Conservation (phyloP, 2,113 vertebrate species). For the Hucho hucho region DNA sequence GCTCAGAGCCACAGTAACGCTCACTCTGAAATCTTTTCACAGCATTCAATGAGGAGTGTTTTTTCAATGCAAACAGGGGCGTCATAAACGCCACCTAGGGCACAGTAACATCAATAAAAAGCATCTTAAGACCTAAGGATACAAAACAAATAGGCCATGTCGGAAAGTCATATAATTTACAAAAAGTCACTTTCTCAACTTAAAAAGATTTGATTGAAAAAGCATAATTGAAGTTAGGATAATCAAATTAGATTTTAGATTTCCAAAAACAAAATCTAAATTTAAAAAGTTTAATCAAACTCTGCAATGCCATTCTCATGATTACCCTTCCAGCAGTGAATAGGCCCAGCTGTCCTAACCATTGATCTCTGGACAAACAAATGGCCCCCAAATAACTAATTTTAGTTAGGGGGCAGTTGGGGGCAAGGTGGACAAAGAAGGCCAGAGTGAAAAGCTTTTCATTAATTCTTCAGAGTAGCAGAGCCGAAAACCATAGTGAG, state of each 20-base stretch:
- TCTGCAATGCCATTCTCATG: constrained; percentile 46
- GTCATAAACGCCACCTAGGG: neutral
- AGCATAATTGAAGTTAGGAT: neutral
- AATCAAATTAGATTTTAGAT: neutral
- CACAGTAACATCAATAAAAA: neutral
- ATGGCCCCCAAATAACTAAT: constrained; percentile 64
- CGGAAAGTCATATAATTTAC: neutral
- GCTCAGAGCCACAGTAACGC: constrained; percentile 14
- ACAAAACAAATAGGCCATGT: neutral
- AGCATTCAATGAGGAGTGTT: neutral
- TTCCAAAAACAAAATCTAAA: constrained; percentile 10
- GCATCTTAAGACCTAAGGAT: neutral
- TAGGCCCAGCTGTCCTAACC: constrained; percentile 79
- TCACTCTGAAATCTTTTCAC: neutral
- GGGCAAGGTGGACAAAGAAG: constrained; percentile 76
- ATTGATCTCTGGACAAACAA: constrained; percentile 80
- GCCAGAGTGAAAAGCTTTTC: constrained; percentile 77
- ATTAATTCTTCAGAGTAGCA: constrained; percentile 73
- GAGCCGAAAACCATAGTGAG: constrained; percentile 71
- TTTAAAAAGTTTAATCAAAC: constrained; percentile 15
- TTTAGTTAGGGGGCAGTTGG: constrained; percentile 75
- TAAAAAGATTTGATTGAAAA: neutral
- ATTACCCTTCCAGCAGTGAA: constrained; percentile 63
- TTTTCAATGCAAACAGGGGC: constrained; percentile 12
- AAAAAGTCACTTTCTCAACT: neutral